Evolutionary conservation across 2,888 invertebrate genomes (phyloP), one percentile per base, ranked within the genome.

Genomic region (Endotricha flammealis): DNA sequence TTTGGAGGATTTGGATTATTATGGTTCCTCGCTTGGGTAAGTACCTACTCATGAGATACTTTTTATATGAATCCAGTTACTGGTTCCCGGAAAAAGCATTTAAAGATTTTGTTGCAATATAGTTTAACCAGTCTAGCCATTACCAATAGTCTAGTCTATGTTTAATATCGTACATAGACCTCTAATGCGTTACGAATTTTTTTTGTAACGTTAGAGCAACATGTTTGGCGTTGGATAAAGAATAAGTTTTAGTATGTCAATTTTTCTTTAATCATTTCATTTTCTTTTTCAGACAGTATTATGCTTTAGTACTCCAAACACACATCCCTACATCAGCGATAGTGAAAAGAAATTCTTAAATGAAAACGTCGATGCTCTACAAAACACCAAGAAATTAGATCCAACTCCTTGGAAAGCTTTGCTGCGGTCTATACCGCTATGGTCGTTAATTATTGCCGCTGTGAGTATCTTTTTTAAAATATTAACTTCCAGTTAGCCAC

Each of bases 401-500:
- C 88, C 90, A 0, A 91, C 91, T 0, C 94, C 94, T 0, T 94
- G 93, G 93, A 88, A 83, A 50, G 87, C 88, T 0, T 87, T 95
- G 33, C 59, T 92, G 0, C 89, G 88, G 1, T 93, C 91, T 7
- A 72, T 87, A 4, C 92, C 93, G 0, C 74, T 94, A 35, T 91
- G 92, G 89, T 91, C 92, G 0, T 65, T 94, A 13, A 90, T 93
- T n/a, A 88, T 89, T 32, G 93, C 93, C 42, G 92, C 89, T 55
- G 87, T 88, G 62, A 88, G 88, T 79, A 52, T 10, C 2, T 20
- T 20, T 3, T 7, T 7, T 20, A n/a, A n/a, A n/a, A n/a, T n/a
- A n/a, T n/a, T n/a, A n/a, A n/a, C n/a, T n/a, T n/a, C n/a, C n/a
- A n/a, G n/a, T n/a, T n/a, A n/a, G n/a, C n/a, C n/a, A n/a, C n/a